phyloP scores from a whole-genome alignment of 2,888 invertebrate genomes.

The Byasa hedistus region DNA sequence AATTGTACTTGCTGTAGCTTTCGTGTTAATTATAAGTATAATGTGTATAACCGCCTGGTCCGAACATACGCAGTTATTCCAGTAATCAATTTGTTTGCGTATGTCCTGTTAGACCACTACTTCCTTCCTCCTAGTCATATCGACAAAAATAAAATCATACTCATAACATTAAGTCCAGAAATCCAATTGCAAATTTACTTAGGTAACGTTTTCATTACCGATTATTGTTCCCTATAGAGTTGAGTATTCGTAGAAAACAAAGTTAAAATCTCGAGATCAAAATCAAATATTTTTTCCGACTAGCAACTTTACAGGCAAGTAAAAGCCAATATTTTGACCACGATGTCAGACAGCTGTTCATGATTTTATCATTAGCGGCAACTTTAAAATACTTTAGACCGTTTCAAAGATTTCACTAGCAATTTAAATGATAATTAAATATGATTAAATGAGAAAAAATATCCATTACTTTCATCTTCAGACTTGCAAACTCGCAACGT shows the following conservation, averaged over 20 bases:
- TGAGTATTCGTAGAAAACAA: no score
- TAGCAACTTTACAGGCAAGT: neutral
- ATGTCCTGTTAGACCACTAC: constrained; percentile 32
- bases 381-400: neutral
- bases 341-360: neutral
- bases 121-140: neutral
- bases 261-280: no score
- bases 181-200: no score
- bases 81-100: constrained; percentile 58
- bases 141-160: neutral
- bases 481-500: no score
- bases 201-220: no score
- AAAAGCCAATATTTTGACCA: neutral
- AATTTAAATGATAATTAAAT: constrained; percentile 1
- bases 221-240: no score
- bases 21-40: neutral
- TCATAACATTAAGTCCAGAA: no score
- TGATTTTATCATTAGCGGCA: neutral
- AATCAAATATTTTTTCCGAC: neutral
- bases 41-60: constrained; percentile 36
- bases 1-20: constrained; percentile 2
- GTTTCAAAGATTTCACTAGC: neutral
- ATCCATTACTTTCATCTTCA: neutral
- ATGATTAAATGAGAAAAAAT: neutral
- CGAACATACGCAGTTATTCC: constrained; percentile 59